Evolutionary conservation across 1,140 invertebrate genomes (phyloP), one percentile per base, ranked within the genome.

Genomic region (Drosophila sulfurigaster): DNA sequence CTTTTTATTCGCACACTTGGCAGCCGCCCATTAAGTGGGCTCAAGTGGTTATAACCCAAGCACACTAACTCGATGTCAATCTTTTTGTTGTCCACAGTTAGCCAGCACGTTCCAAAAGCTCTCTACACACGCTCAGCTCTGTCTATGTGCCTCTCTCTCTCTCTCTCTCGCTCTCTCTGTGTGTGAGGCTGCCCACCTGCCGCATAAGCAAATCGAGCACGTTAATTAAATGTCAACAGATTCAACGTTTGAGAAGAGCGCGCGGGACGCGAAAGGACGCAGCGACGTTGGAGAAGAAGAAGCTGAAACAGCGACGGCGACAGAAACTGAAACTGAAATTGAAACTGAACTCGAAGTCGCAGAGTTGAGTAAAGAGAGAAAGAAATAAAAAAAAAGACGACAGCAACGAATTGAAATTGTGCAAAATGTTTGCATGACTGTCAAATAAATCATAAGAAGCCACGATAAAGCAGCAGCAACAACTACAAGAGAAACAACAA

Each of bases 211-310:
- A 85, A 85, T 81, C 69, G 65, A 70, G 74, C 64, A 85, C 81
- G 77, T 83, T 88, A 88, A 88, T 88, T 88, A 88, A 88, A 88
- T 88, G 83, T 88, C 83, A 88, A 87, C 83, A 87, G 79, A 71
- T 63, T 46, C 45, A 35, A 76, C 49, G 43, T 48, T 25, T 76
- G 68, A 59, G 66, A 59, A 63, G 56, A 64, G 56, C 66, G 72
- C 77, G 77, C 73, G 74, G 68, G 62, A 72, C 68, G 77, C 73
- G 62, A 67, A 72, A 66, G 49, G 62, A 75, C 73, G 67, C 73
- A 51, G 43, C 62, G 58, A 35, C 62, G 52, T n/a, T 65, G 52
- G 13, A 30, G 48, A 10, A 16, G 54, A n/a, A 16, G 48, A 59
- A 54, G 32, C 7, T 13, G 64, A 58, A 69, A 52, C 59, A 6